Evolutionary conservation across 2,113 vertebrate species (phyloP).

Genomic region (Marcusenius ussheri): DNA sequence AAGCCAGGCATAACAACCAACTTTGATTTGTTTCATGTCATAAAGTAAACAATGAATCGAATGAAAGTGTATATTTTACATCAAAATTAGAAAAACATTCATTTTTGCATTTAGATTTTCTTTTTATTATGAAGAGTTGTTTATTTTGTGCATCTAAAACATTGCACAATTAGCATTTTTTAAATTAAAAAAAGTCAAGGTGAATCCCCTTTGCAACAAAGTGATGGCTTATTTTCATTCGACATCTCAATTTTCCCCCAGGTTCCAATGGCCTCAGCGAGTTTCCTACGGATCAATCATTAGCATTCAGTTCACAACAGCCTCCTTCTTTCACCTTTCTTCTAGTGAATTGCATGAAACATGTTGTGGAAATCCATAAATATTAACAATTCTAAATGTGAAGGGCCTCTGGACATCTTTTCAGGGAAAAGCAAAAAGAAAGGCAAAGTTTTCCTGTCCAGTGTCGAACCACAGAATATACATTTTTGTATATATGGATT

Average conservation of each 20-base stretch:
- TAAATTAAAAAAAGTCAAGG: not conserved
- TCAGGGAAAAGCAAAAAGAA: not conserved
- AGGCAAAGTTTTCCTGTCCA: not conserved
- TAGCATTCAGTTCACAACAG: not conserved
- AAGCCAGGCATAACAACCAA: not conserved
- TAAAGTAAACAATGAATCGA: not conserved
- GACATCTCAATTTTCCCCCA: not conserved
- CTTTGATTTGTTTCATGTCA: not conserved
- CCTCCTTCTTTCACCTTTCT: not conserved
- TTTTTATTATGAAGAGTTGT: not conserved
- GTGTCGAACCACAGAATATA: not conserved
- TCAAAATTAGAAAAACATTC: not conserved
- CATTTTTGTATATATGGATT: not conserved
- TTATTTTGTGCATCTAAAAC: not conserved
- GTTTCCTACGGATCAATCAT: not conserved
- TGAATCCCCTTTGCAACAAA: not conserved
- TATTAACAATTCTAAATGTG: not conserved
- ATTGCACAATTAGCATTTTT: not conserved
- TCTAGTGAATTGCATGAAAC: not conserved
- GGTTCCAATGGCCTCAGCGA: not conserved
- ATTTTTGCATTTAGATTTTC: not conserved
- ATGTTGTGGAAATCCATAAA: not conserved
- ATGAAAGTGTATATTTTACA: not conserved
- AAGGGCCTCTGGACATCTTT: conserved; percentile 2
- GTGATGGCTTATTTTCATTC: not conserved